A percentile compares a stretch with the other conserved stretches of the same genome.
phyloP scores from a whole-genome alignment of 2,888 invertebrate genomes.

The Epistrophe grossulariae region DNA sequence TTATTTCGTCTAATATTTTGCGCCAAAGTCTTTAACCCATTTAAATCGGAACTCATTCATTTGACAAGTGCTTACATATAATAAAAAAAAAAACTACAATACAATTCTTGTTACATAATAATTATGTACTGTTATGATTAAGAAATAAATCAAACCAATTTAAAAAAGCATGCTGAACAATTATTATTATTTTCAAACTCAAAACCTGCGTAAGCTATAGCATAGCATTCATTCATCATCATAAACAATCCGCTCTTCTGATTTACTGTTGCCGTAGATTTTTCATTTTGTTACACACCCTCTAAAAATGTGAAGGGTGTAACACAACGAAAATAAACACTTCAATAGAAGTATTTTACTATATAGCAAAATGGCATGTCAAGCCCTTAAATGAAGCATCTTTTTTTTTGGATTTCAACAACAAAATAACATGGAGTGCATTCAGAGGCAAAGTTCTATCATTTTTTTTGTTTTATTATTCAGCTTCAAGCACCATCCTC shows the following conservation, averaged over 20 bases:
- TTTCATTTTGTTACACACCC: constrained; percentile 1
- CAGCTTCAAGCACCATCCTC: constrained; percentile 31
- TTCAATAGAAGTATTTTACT: constrained; percentile 10
- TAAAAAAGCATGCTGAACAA: neutral
- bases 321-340: constrained; percentile 6
- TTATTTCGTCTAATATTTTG: no score
- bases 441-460: neutral
- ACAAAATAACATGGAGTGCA: constrained; percentile 21
- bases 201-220: neutral
- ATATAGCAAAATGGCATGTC: constrained; percentile 13
- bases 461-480: neutral
- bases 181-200: neutral
- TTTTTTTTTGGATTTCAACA: constrained; percentile 17
- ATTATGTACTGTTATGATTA: neutral
- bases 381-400: constrained; percentile 36
- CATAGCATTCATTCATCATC: neutral
- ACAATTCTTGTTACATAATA: no score
- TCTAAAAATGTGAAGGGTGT: constrained; percentile 1
- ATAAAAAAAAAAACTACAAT: no score
- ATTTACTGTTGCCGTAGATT: neutral
- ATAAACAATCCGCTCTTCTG: neutral
- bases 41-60: no score
- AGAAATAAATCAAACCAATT: neutral
- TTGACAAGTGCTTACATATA: no score
- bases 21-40: no score